Evolutionary conservation across 2,113 vertebrate species (phyloP).

Genomic region (Cervus canadensis): DNA sequence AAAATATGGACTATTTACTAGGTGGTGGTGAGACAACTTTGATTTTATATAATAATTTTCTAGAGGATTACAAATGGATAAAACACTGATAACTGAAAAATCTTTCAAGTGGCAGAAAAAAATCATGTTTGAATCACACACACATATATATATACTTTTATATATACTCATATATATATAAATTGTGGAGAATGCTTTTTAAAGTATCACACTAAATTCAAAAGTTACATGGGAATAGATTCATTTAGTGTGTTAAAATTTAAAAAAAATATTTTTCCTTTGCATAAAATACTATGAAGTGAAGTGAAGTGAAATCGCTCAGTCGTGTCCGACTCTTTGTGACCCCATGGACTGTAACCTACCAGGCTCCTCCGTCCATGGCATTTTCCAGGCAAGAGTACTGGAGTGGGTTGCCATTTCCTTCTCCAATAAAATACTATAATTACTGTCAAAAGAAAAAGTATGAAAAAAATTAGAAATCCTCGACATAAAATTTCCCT

Average conservation of each 20-base stretch:
- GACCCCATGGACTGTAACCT: too few species aligned
- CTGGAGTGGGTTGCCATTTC: too few species aligned
- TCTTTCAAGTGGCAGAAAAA: background rate
- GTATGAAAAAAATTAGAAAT: background rate
- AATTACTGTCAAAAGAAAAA: constrained; percentile 1
- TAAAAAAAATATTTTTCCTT: background rate
- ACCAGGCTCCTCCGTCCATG: too few species aligned
- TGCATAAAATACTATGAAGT: background rate
- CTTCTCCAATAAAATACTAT: background rate
- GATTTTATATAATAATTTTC: background rate
- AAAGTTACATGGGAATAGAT: background rate
- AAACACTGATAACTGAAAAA: background rate
- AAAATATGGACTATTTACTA: background rate
- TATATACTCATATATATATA: background rate
- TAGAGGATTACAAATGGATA: background rate
- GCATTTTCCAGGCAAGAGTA: too few species aligned
- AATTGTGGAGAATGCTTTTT: background rate
- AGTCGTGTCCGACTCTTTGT: too few species aligned
- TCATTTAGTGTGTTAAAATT: background rate
- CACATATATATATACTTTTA: background rate
- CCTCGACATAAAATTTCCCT: background rate
- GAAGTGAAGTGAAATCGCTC: too few species aligned
- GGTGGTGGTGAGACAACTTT: background rate
- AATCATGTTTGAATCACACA: background rate
- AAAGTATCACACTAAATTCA: background rate